A percentile compares a stretch with the other conserved stretches of the same genome.
Conservation (phyloP, 2,113 vertebrate genomes). For the Sardina pilchardus region DNA sequence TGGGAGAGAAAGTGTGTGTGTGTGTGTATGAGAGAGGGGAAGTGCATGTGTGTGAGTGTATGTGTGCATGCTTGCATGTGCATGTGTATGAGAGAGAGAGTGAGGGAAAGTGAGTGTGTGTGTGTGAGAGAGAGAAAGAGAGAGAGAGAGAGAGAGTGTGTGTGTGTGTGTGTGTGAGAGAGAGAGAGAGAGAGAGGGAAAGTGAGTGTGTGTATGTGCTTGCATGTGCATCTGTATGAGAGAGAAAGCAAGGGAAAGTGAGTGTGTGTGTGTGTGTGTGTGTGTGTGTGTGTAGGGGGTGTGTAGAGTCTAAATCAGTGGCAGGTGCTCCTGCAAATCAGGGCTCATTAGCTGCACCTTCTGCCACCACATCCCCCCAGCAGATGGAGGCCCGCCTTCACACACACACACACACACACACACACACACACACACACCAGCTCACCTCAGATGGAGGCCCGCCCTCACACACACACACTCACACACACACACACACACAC, state of each 20-base stretch:
- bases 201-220: too few relatives aligned
- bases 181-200: slow-evolving; percentile 22
- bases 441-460: slow-evolving; percentile 74
- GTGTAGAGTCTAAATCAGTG: slow-evolving; percentile 69
- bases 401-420: too few relatives aligned
- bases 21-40: too few relatives aligned
- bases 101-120: too few relatives aligned
- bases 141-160: not conserved
- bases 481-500: too few relatives aligned
- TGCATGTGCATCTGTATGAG: too few relatives aligned
- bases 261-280: not conserved
- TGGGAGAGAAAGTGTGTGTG: slow-evolving; percentile 30
- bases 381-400: slow-evolving; percentile 79
- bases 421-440: slow-evolving; percentile 68
- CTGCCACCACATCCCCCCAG: slow-evolving; percentile 73
- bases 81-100: too few relatives aligned
- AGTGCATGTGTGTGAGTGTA: too few relatives aligned
- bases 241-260: too few relatives aligned
- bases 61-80: too few relatives aligned
- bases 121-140: too few relatives aligned
- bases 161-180: slow-evolving; percentile 37
- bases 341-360: slow-evolving; percentile 81
- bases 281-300: slow-evolving; percentile 40
- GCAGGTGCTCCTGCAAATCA: slow-evolving; percentile 81
- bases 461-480: slow-evolving; percentile 52